A percentile compares a stretch with the other conserved stretches of the same genome.
Conservation (phyloP, 2,797 vertebrate genomes). For the Notolabrus celidotus region DNA sequence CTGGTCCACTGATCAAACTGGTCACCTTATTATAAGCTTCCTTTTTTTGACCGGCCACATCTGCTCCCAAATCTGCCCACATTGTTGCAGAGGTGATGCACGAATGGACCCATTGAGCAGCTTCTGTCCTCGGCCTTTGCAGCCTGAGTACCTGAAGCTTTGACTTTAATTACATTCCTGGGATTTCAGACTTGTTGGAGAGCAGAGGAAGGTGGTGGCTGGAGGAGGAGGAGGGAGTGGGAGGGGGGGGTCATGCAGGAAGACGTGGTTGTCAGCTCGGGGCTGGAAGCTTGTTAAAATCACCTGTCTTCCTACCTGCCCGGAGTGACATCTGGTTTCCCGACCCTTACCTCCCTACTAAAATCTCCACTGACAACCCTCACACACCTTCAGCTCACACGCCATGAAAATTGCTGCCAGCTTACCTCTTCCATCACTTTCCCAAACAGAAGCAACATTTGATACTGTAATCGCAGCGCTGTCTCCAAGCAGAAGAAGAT, state of each 20-base stretch:
- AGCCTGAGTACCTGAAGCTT: conserved; percentile 54
- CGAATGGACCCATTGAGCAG: conserved; percentile 11
- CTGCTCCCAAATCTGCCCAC: background rate
- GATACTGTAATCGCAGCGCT: conserved; percentile 75
- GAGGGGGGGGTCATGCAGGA: conserved; percentile 27
- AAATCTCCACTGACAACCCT: conserved; percentile 36
- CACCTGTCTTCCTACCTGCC: conserved; percentile 71
- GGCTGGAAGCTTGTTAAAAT: conserved; percentile 76
- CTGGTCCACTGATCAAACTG: background rate
- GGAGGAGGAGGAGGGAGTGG: conserved; percentile 22
- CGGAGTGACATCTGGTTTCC: conserved; percentile 77
- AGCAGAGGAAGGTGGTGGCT: conserved; percentile 32
- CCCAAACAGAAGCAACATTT: conserved; percentile 76
- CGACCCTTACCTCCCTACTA: conserved; percentile 45
- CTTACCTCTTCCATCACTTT: conserved; percentile 60
- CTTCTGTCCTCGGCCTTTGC: conserved; percentile 33
- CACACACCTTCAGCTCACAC: conserved; percentile 17
- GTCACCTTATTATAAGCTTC: background rate
- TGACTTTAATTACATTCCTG: conserved; percentile 79
- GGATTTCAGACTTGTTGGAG: conserved; percentile 61
- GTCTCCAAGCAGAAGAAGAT: conserved; percentile 54
- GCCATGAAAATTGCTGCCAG: conserved; percentile 52
- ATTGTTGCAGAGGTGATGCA: conserved; percentile 19
- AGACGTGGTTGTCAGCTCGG: conserved; percentile 60
- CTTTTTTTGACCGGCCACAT: background rate